phyloP scores from a whole-genome alignment of 2,797 vertebrate genomes.

The Danionella dracula region DNA sequence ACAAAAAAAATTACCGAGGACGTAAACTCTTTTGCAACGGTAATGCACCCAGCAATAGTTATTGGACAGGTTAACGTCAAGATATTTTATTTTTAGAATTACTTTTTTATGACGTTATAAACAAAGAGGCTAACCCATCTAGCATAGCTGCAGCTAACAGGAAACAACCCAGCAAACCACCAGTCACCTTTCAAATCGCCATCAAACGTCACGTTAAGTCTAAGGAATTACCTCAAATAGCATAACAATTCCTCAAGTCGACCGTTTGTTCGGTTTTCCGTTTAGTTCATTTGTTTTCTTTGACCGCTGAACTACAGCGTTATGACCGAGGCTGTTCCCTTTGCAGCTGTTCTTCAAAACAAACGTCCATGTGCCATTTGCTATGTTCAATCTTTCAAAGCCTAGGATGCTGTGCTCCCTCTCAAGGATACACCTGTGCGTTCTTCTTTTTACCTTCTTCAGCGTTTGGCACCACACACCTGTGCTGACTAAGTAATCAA shows the following conservation, averaged over 20 bases:
- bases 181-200: conserved; percentile 51
- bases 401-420: background rate
- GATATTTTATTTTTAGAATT: too few species aligned
- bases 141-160: conserved; percentile 26
- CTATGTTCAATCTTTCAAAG: background rate
- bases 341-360: conserved; percentile 41
- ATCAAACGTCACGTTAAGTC: conserved; percentile 29
- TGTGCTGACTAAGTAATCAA: too few species aligned
- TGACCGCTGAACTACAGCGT: conserved; percentile 77
- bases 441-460: too few species aligned
- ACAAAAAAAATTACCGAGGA: too few species aligned
- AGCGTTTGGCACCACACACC: too few species aligned
- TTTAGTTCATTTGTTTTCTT: conserved; percentile 66
- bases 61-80: too few species aligned
- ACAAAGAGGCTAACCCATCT: conserved; percentile 15
- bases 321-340: conserved; percentile 74
- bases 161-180: conserved; percentile 34
- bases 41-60: too few species aligned
- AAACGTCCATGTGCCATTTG: conserved; percentile 23
- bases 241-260: conserved; percentile 72
- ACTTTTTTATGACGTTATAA: background rate
- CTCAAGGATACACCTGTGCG: background rate
- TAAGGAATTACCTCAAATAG: conserved; percentile 69
- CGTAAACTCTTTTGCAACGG: too few species aligned
- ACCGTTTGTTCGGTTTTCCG: conserved; percentile 69